phyloP scores from a whole-genome alignment of 2,888 invertebrate genomes.

The Theretra japonica region DNA sequence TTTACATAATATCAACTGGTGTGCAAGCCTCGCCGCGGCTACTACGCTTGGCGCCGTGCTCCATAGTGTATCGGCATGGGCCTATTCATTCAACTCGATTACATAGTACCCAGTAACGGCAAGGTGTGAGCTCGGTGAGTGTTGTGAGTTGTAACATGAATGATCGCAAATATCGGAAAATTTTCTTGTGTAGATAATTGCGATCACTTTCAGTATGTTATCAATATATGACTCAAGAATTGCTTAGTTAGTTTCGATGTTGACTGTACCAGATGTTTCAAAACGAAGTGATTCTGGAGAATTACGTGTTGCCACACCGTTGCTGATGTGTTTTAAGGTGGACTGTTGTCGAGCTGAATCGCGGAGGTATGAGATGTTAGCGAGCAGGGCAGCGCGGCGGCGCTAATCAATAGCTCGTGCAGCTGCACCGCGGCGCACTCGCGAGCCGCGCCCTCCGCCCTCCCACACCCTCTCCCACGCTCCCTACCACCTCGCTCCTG shows the following conservation, averaged over 20 bases:
- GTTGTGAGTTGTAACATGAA: too few relatives aligned
- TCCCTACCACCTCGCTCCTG: neutral
- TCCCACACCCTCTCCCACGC: slow-evolving; percentile 1
- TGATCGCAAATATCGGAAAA: too few relatives aligned
- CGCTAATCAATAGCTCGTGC: slow-evolving; percentile 72
- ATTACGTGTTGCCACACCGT: too few relatives aligned
- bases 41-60: neutral
- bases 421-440: slow-evolving; percentile 52
- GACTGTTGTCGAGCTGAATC: too few relatives aligned
- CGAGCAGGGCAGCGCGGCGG: slow-evolving; percentile 29
- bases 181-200: too few relatives aligned
- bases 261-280: too few relatives aligned
- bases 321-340: neutral
- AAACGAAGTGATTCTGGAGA: too few relatives aligned
- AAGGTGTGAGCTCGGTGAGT: too few relatives aligned
- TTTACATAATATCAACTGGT: slow-evolving; percentile 39
- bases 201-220: neutral
- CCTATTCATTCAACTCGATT: too few relatives aligned
- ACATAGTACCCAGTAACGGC: too few relatives aligned
- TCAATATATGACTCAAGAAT: neutral
- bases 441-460: slow-evolving; percentile 29
- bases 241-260: neutral
- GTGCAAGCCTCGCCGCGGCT: neutral
- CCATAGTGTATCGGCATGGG: too few relatives aligned
- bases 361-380: neutral